Percentiles rank a stretch among this genome's conserved stretches.
phyloP scores from a whole-genome alignment of 2,888 invertebrate genomes.

The Incurvaria masculella region DNA sequence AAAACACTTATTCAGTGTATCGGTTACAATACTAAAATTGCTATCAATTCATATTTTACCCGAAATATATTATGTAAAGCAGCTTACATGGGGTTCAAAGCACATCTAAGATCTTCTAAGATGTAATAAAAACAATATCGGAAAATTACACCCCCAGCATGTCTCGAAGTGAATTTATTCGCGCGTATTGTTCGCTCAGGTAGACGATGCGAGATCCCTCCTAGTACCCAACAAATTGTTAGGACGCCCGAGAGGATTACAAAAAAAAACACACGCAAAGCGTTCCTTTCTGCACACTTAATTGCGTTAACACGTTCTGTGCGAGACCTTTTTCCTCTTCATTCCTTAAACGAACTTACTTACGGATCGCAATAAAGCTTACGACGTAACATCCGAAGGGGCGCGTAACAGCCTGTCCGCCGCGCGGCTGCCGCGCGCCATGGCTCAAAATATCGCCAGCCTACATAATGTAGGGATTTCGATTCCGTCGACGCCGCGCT shows the following conservation, averaged over 20 bases:
- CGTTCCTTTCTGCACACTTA: background rate
- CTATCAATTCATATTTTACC: too few relatives aligned
- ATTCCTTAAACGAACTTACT: background rate
- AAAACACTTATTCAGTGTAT: too few relatives aligned
- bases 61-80: too few relatives aligned
- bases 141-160: background rate
- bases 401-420: background rate
- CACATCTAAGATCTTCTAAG: too few relatives aligned
- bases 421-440: background rate
- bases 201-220: background rate
- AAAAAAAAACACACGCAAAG: background rate
- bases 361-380: background rate
- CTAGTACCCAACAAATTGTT: too few relatives aligned
- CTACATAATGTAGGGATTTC: background rate
- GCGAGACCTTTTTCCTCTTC: background rate
- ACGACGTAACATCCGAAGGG: background rate
- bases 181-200: background rate
- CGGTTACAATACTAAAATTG: too few relatives aligned
- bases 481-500: conserved; percentile 29
- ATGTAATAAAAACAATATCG: too few relatives aligned
- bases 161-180: background rate
- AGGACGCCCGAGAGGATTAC: background rate
- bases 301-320: background rate
- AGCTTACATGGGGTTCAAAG: too few relatives aligned
- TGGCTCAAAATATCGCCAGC: background rate